Percentiles rank a stretch among this genome's conserved stretches.
These are phyloP conservation scores for Conopomorpha cramerella DNA, from an alignment of 1,140 invertebrate genomes.

Conservation along the genomic window DNA sequence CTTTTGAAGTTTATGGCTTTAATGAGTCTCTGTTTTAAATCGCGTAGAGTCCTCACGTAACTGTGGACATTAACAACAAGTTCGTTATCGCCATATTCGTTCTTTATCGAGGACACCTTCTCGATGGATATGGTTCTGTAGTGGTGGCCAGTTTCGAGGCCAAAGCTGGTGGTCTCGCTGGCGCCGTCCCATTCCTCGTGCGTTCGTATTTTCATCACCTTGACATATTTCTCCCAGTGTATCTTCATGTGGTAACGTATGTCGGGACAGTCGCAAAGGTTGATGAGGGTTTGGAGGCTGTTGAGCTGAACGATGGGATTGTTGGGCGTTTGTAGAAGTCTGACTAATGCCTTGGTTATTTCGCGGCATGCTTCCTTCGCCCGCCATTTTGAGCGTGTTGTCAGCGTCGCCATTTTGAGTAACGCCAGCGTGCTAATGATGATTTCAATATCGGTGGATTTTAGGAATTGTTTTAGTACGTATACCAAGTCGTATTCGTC, in stretches of 20 bases:
- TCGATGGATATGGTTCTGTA: constrained; percentile 40
- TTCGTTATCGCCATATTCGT: constrained; percentile 25
- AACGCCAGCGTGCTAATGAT: constrained; percentile 27
- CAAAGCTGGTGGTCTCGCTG: constrained; percentile 23
- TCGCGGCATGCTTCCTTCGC: constrained; percentile 26
- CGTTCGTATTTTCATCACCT: constrained; percentile 20
- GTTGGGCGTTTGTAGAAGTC: constrained; percentile 16
- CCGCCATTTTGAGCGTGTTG: constrained; percentile 41
- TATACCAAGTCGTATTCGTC: constrained; percentile 33
- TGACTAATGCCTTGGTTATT: constrained; percentile 19
- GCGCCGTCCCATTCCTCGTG: constrained; percentile 46
- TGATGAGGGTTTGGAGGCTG: constrained; percentile 37
- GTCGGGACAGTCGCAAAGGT: constrained; percentile 40
- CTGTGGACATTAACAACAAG: constrained; percentile 27
- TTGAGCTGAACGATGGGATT: constrained; percentile 27
- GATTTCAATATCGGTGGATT: constrained; percentile 12
- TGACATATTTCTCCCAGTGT: constrained; percentile 20
- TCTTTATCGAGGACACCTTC: constrained; percentile 27
- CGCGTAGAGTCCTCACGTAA: constrained; percentile 20
- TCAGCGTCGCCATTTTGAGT: constrained; percentile 32
- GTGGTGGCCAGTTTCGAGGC: constrained; percentile 29
- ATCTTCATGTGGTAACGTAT: constrained; percentile 25
- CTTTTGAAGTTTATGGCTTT: constrained; percentile 29
- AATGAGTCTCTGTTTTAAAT: constrained; percentile 21
- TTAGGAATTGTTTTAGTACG: constrained; percentile 15